Conservation (phyloP, 2,113 vertebrate genomes). For the Halichoeres trimaculatus region DNA sequence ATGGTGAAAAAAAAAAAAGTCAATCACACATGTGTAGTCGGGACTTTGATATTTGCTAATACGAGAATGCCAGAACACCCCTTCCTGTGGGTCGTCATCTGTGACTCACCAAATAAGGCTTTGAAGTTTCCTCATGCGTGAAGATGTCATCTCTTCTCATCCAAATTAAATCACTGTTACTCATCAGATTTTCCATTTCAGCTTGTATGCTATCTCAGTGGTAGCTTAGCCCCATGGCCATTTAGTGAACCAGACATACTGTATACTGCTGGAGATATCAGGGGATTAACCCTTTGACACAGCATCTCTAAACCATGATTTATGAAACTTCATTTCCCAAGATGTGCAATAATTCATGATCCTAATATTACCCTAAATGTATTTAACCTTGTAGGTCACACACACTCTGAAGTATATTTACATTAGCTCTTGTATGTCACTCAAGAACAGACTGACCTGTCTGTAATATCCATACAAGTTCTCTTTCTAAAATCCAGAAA, state of each 20-base stretch:
- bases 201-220: conserved; percentile 44
- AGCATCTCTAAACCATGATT: conserved; percentile 33
- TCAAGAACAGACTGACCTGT: not conserved
- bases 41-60: conserved; percentile 52
- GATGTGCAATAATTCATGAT: conserved; percentile 16
- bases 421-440: conserved; percentile 20
- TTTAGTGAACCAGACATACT: conserved; percentile 46
- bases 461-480: conserved; percentile 2
- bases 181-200: conserved; percentile 60
- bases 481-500: not conserved
- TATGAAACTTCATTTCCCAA: conserved; percentile 2
- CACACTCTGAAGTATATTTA: conserved; percentile 3
- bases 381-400: conserved; percentile 17
- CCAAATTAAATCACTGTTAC: conserved; percentile 67
- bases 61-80: conserved; percentile 27
- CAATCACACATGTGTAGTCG: conserved; percentile 20
- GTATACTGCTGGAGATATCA: conserved; percentile 14
- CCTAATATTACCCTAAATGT: not conserved
- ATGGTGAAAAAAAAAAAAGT: conserved; percentile 20
- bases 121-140: conserved; percentile 58
- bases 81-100: conserved; percentile 30
- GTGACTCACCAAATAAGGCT: conserved; percentile 60
- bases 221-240: conserved; percentile 41
- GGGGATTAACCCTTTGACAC: conserved; percentile 45
- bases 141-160: conserved; percentile 61